Evolutionary conservation across 2,888 invertebrate genomes (phyloP).

Genomic region (Sisyra terminalis): DNA sequence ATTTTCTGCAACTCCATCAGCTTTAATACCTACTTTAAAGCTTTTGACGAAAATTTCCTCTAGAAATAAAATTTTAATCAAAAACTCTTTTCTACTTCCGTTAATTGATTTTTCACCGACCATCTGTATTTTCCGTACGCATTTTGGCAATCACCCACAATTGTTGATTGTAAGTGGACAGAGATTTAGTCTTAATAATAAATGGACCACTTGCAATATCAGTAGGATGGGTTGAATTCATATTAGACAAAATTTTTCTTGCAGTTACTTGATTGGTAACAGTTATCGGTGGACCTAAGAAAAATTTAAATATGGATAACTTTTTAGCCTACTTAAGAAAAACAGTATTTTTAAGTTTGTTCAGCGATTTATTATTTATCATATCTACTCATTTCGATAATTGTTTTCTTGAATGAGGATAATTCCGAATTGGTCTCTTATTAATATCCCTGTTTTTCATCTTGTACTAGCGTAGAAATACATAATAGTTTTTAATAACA

Average conservation of each 20-base stretch:
- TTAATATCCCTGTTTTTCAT: no score
- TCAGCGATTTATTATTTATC: no score
- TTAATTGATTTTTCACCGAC: constrained; percentile 32
- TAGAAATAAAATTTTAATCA: constrained; percentile 27
- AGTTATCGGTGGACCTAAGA: constrained; percentile 36
- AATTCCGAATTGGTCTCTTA: no score
- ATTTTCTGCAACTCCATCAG: constrained; percentile 64
- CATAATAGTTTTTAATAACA: no score
- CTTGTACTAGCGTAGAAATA: no score
- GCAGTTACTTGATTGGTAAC: constrained; percentile 44
- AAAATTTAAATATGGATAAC: constrained; percentile 7
- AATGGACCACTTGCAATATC: constrained; percentile 64
- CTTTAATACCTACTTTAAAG: constrained; percentile 69
- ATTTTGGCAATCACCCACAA: constrained; percentile 83
- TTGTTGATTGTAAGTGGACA: constrained; percentile 84
- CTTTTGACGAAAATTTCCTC: constrained; percentile 84
- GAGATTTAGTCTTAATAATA: constrained; percentile 64
- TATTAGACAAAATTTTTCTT: constrained; percentile 31
- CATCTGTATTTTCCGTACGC: constrained; percentile 67
- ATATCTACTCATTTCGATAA: no score
- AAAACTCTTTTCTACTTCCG: constrained; percentile 1
- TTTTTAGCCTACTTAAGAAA: no score
- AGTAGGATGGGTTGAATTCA: constrained; percentile 29
- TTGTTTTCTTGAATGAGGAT: no score
- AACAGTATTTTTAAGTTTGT: no score